Percentiles rank a stretch among this genome's conserved stretches.
phyloP scores from a whole-genome alignment of 2,797 vertebrate species.

The Cichlasoma orientale region DNA sequence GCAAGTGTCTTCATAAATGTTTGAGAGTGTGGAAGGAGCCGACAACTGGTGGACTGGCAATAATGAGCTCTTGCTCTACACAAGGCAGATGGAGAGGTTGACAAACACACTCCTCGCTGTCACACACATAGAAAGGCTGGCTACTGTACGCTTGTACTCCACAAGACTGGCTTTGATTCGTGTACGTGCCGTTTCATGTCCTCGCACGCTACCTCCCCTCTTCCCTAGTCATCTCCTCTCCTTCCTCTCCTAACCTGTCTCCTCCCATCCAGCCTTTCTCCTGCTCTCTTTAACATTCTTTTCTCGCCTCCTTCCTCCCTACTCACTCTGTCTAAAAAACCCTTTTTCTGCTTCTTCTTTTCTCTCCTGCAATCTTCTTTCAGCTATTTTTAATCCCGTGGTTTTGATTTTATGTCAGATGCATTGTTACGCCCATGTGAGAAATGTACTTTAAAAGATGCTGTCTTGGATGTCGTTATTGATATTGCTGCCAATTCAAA shows the following conservation, averaged over 20 bases:
- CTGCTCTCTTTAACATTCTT: conserved; percentile 38
- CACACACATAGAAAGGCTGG: conserved; percentile 39
- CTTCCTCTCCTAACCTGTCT: conserved; percentile 38
- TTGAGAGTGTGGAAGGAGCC: conserved; percentile 57
- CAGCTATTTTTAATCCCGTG: conserved; percentile 64
- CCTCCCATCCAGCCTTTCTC: conserved; percentile 49
- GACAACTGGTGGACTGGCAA: conserved; percentile 69
- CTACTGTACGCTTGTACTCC: conserved; percentile 44
- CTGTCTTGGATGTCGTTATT: conserved; percentile 44
- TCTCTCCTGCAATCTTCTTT: conserved; percentile 33
- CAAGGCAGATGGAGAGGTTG: conserved; percentile 79
- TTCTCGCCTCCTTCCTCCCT: conserved; percentile 9
- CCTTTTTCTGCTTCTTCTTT: neutral
- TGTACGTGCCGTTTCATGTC: conserved; percentile 44
- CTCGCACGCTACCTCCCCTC: conserved; percentile 26
- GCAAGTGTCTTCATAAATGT: conserved; percentile 70
- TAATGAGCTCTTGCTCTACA: conserved; percentile 75
- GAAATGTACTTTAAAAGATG: conserved; percentile 56
- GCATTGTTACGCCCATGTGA: conserved; percentile 48
- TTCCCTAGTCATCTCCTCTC: conserved; percentile 21
- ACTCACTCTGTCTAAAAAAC: conserved; percentile 25
- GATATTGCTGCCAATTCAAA: conserved; percentile 57
- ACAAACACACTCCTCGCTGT: conserved; percentile 55
- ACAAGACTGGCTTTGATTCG: conserved; percentile 49
- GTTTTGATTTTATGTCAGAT: conserved; percentile 59